Conservation (phyloP, 2,797 vertebrate genomes). For the Artibeus lituratus region DNA sequence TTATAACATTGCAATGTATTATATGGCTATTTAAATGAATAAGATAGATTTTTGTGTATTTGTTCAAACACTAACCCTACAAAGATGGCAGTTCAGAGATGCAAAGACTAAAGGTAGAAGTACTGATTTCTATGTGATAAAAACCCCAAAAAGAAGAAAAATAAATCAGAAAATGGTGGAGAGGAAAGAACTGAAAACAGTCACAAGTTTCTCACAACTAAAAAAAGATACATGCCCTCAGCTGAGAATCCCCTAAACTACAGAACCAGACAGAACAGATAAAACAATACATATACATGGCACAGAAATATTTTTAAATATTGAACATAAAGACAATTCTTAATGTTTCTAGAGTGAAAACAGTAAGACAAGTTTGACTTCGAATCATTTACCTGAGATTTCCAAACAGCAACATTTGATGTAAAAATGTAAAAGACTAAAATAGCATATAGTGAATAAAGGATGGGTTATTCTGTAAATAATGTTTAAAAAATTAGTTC, state of each 20-base stretch:
- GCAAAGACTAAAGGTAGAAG: neutral
- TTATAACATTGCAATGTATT: neutral
- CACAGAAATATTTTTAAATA: neutral
- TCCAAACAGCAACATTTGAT: neutral
- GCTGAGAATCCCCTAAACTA: neutral
- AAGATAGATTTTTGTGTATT: neutral
- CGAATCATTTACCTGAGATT: neutral
- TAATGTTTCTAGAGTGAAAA: neutral
- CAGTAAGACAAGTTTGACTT: neutral
- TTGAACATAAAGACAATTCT: neutral
- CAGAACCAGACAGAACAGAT: neutral
- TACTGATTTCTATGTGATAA: neutral
- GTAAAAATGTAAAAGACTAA: neutral
- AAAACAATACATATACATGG: neutral
- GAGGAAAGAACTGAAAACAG: neutral
- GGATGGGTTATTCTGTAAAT: neutral
- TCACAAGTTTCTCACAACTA: neutral
- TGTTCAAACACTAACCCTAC: neutral
- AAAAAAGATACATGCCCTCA: neutral
- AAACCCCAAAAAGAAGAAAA: neutral
- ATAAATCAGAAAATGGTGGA: neutral
- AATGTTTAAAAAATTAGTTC: neutral
- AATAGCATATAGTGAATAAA: neutral
- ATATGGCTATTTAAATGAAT: neutral
- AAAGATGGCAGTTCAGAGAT: neutral